Evolutionary conservation across 2,113 vertebrate species (phyloP), one percentile per base, ranked within the genome.

Genomic region (Oxyruncus cristatus): DNA sequence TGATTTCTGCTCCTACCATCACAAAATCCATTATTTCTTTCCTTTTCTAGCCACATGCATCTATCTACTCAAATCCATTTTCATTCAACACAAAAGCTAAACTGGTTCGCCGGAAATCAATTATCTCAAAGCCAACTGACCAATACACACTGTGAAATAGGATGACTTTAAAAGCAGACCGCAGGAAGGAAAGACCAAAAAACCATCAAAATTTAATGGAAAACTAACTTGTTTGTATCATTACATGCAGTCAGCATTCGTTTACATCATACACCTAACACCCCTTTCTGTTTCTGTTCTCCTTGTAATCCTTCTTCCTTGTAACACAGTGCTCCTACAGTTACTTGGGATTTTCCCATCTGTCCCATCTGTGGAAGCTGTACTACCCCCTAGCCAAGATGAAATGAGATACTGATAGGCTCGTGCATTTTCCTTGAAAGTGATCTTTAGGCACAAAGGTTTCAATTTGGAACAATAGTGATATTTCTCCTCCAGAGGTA

Each of bases 251-350:
- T 56, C 17, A 86, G 37, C 41, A 92, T 63, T 59, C 12, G 4
- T 66, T 92, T 79, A 53, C 23, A 27, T 81, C 15, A 28, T 2
- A 61, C 12, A 61, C 22, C 56, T 59, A 81, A 85, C 16, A 79
- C 1, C 4, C 1, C 22, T 11, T 63, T 71, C 85, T 55, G 13
- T 33, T 89, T 56, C 58, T 63, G 35, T 49, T 71, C n/a, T 58
- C n/a, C 33, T 35, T 67, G 35, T 18, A 73, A 73, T 61, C 44
- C 22, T 67, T 35, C 53, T 66, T 81, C 44, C 62, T 79, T 56
- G 0, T 27, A 76, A 47, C 27, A 37, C 28, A 49, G 22, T 0
- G 0, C 28, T 86, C 18, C 8, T 22, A 16, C 22, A 8, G 53
- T 55, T 58, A 46, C n/a, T 74, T 74, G 55, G 55, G 72, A 62